Conservation (phyloP, 2,797 vertebrate genomes). For the Acanthis flammea region DNA sequence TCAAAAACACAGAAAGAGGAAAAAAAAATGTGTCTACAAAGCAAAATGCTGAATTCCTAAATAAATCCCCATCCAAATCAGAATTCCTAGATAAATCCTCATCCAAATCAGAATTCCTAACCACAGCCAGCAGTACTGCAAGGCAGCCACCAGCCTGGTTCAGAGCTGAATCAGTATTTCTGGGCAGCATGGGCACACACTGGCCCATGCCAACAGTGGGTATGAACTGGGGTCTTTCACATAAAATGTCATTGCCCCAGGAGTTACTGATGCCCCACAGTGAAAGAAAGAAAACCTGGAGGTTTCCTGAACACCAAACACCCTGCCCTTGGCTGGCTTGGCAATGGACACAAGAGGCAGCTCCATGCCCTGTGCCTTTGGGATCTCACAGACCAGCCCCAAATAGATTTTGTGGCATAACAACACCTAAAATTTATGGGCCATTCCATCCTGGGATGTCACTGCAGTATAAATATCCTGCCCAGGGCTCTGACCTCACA, state of each 20-base stretch:
- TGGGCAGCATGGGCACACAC: not conserved
- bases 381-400: not conserved
- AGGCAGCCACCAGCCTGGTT: not conserved
- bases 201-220: accelerated
- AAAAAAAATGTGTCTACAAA: accelerated
- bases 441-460: not conserved
- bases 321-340: not conserved
- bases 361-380: not conserved
- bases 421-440: not conserved
- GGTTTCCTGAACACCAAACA: not conserved
- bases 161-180: not conserved
- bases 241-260: not conserved
- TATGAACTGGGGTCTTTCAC: not conserved
- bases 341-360: not conserved
- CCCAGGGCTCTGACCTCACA: not conserved
- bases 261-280: not conserved
- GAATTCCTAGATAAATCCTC: not conserved
- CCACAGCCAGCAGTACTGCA: not conserved
- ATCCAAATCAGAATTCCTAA: not conserved
- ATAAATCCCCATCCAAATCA: not conserved
- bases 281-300: not conserved
- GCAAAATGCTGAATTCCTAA: not conserved
- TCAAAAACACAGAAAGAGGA: not conserved
- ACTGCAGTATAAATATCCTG: not conserved
- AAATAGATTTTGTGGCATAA: not conserved